Conservation (phyloP, 2,113 vertebrate genomes). For the Centrocercus urophasianus region DNA sequence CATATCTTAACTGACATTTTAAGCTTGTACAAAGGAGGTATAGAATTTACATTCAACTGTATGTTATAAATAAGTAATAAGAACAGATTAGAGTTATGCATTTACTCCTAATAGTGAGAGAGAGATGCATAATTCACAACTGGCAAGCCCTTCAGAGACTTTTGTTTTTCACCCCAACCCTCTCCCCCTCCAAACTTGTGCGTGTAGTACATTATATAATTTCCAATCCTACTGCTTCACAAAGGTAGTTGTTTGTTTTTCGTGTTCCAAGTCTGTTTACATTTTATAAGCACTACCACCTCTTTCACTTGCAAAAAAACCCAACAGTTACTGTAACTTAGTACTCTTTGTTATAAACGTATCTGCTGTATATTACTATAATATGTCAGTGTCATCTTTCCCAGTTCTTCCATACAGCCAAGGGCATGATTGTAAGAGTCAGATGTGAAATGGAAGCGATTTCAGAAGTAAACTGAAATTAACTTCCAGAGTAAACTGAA, state of each 20-base stretch:
- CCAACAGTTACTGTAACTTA: not conserved
- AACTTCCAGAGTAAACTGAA: not conserved
- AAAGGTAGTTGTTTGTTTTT: not conserved
- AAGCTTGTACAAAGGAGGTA: conserved; percentile 57
- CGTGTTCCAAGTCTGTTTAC: not conserved
- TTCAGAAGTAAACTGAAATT: not conserved
- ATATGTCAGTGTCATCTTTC: not conserved
- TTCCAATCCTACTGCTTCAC: not conserved
- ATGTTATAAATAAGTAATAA: conserved; percentile 74
- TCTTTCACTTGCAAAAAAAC: not conserved
- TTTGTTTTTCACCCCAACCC: not conserved
- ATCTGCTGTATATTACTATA: not conserved
- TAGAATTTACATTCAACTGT: conserved; percentile 66
- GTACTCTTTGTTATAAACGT: not conserved
- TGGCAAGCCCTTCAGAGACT: conserved; percentile 58
- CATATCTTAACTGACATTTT: conserved; percentile 39
- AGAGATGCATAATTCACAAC: conserved; percentile 70
- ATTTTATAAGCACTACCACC: not conserved
- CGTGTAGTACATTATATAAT: not conserved
- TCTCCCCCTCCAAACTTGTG: not conserved
- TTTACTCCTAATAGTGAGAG: conserved; percentile 66
- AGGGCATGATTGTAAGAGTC: not conserved
- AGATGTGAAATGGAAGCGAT: not conserved
- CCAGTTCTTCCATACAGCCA: not conserved
- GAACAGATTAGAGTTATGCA: conserved; percentile 75